Percentiles rank a stretch among this genome's conserved stretches.
These are phyloP conservation scores for Crotalus horridus DNA, from an alignment of 2,113 vertebrate species.

Conservation along the genomic window DNA sequence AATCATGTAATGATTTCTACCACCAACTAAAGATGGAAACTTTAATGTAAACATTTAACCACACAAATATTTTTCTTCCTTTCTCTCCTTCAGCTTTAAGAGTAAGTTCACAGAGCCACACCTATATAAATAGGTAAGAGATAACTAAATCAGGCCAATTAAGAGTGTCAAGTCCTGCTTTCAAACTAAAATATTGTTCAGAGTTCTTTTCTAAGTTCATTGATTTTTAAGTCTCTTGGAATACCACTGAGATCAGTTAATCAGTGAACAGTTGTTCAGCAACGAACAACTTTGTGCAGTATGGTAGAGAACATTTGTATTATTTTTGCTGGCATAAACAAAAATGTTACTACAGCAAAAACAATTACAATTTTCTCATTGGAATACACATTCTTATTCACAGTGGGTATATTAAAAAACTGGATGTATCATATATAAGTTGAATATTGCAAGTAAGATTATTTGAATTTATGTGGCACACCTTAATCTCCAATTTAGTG, in stretches of 20 bases:
- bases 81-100: background rate
- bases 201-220: background rate
- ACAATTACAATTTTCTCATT: background rate
- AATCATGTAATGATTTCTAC: background rate
- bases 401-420: background rate
- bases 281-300: conserved; percentile 2
- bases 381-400: background rate
- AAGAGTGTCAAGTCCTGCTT: background rate
- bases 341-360: background rate
- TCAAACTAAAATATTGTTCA: background rate
- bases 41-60: background rate
- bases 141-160: background rate
- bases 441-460: background rate
- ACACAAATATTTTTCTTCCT: background rate
- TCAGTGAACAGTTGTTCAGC: conserved; percentile 20
- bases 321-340: conserved; percentile 18
- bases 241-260: background rate
- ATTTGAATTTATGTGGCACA: conserved; percentile 4
- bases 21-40: background rate
- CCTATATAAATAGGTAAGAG: conserved; percentile 6
- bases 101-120: background rate
- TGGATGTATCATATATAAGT: background rate
- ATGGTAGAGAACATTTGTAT: background rate
- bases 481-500: background rate
- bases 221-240: conserved; percentile 12